A percentile compares a stretch with the other conserved stretches of the same genome.
These are phyloP conservation scores for Chionomys nivalis DNA, from an alignment of 2,113 vertebrate species.

Conservation along the genomic window DNA sequence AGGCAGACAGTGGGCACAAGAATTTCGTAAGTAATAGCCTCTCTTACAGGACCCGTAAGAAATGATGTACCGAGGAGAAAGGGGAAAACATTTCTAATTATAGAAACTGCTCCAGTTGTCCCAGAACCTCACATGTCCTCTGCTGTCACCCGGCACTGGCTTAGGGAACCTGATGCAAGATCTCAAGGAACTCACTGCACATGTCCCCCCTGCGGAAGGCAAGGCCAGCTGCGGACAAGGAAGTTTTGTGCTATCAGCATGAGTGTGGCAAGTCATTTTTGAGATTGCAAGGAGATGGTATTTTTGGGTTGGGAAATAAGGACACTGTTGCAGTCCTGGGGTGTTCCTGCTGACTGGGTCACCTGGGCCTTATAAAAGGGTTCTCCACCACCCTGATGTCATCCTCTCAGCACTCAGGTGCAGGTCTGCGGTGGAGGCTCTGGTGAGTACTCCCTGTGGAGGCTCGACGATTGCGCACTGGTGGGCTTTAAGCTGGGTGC, in stretches of 20 bases:
- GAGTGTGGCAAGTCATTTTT: not conserved
- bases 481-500: not conserved
- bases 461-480: not conserved
- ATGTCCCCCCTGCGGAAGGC: not conserved
- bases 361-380: conserved; percentile 29
- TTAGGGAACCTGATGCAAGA: not conserved
- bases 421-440: not conserved
- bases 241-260: not conserved
- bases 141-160: not conserved
- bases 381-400: not conserved
- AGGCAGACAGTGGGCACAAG: not conserved
- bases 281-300: not conserved
- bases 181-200: not conserved
- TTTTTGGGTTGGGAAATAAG: conserved; percentile 55
- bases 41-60: accelerated
- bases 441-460: conserved; percentile 24
- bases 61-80: not conserved
- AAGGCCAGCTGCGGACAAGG: not conserved
- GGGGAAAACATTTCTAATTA: not conserved
- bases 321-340: not conserved
- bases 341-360: too few relatives aligned
- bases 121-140: not conserved
- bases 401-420: not conserved
- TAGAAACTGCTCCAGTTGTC: not conserved
- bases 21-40: not conserved